Evolutionary conservation across 2,797 vertebrate species (phyloP), one percentile per base, ranked within the genome.

Genomic region (Rhabdophis nuchalis): DNA sequence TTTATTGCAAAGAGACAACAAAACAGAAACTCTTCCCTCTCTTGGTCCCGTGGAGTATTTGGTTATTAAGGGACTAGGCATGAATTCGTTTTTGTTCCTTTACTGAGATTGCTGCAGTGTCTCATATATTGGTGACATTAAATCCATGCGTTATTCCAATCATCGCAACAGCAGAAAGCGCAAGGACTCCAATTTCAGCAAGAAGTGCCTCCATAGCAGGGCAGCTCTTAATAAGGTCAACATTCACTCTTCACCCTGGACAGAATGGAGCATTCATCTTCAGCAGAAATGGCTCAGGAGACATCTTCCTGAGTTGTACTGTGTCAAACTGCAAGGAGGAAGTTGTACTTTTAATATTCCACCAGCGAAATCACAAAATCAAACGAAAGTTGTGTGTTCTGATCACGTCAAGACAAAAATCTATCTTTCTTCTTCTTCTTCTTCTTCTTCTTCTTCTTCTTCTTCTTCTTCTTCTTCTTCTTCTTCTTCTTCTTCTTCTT

Each of bases 1-100:
- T 93, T 91, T 94, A 32, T 93, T 93, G 91, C 54, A 86, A 94
- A 91, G 93, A 93, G 95, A 94, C 89, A 88, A 12, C 52, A 91
- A 92, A 90, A 54, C 88, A 86, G 90, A 93, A 96, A 94, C 95
- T 57, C 93, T 91, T 32, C 54, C 92, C 90, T 32, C 72, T 90
- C 82, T 90, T 52, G 60, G 27, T 68, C 68, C 91, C 0, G 13
- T 72, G 91, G 12, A 41, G 52, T 29, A 36, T 85, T 92, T 57
- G 93, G 88, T 88, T 94, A 90, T 94, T 93, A 94, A 93, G 89
- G 58, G 90, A 82, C 92, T 32, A 82, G 90, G 87, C 60, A 56
- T 60, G 41, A 93, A 89, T 87, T 54, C 90, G 57, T 85, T 85
- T 57, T 18, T 77, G 90, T 93, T 95, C 93, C 72, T 20, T 91